Conservation (phyloP, 2,888 invertebrate genomes). For the Trichogramma dendrolimi region DNA sequence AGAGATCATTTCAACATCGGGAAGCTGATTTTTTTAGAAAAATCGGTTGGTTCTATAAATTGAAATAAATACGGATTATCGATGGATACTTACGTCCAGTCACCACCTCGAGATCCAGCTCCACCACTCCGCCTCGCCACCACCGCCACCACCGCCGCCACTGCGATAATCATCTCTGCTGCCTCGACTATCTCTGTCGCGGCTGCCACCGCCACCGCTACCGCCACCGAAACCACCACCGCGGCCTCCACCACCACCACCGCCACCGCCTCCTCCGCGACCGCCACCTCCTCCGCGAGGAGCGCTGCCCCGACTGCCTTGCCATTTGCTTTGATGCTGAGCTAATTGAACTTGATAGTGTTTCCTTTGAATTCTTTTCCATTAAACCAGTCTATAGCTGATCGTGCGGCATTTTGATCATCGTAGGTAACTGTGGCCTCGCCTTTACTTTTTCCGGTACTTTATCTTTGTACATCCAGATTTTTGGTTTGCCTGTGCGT, state of each 20-base stretch:
- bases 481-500: conserved; percentile 88
- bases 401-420: conserved; percentile 88
- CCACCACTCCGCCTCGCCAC: conserved; percentile 62
- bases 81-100: conserved; percentile 63
- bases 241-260: conserved; percentile 54
- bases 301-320: conserved; percentile 53
- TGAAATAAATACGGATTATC: neutral
- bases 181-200: conserved; percentile 51
- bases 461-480: conserved; percentile 99
- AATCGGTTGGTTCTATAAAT: neutral
- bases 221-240: conserved; percentile 48
- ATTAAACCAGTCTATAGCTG: conserved; percentile 96
- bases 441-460: conserved; percentile 88
- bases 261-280: conserved; percentile 50
- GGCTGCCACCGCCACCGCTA: conserved; percentile 42
- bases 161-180: conserved; percentile 58
- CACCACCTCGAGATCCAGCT: conserved; percentile 72
- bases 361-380: conserved; percentile 88
- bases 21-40: neutral
- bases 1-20: too few relatives aligned
- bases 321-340: conserved; percentile 70
- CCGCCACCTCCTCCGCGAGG: conserved; percentile 56
- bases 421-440: conserved; percentile 98
- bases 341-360: conserved; percentile 76
- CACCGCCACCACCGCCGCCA: conserved; percentile 41